Evolutionary conservation across 2,888 invertebrate genomes (phyloP), one percentile per base, ranked within the genome.

Genomic region (Eulithis testata): DNA sequence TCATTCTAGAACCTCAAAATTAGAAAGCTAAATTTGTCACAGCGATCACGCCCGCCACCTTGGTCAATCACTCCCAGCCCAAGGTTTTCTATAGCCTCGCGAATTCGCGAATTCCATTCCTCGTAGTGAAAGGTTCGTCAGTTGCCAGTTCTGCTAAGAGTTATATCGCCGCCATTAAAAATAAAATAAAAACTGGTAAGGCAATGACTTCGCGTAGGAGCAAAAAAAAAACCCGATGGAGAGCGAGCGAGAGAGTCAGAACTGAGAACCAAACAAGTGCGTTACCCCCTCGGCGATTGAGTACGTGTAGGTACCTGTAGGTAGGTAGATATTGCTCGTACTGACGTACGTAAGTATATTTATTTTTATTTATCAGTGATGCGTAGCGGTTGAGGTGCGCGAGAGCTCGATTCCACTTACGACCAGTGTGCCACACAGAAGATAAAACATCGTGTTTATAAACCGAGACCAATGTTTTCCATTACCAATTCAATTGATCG

Each of bases 211-310:
- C 86, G 83, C 81, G 82, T 84, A 84, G 81, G 83, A 86, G 85
- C 81, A 84, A 83, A 80, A 60, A 83, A 80, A 60, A 80, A 83
- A 79, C 78, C 78, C 75, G 79, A 80, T 79, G 78, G 73, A 73
- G 86, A 79, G 85, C 77, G 85, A 85, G 86, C 79, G 89, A 85
- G 88, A 87, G 74, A 78, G 83, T 21, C 50, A 49, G 61, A 47
- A 77, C 72, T 68, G 73, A 76, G 82, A 83, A 82, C 83, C 86
- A 81, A 90, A 91, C 89, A 91, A 92, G 92, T 91, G 88, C 91
- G 89, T 90, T 92, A 91, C 91, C 92, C 91, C 92, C 91, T 81
- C 91, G 88, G 88, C 88, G 91, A 88, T 87, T 82, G 88, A 5
- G 6, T 87, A 82, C 76, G 79, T 31, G 6, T 87, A 82, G 76